Percentiles rank a stretch among this genome's conserved stretches.
These are phyloP conservation scores for Urocynchramus pylzowi DNA, from an alignment of 2,113 vertebrate species.

Conservation along the genomic window DNA sequence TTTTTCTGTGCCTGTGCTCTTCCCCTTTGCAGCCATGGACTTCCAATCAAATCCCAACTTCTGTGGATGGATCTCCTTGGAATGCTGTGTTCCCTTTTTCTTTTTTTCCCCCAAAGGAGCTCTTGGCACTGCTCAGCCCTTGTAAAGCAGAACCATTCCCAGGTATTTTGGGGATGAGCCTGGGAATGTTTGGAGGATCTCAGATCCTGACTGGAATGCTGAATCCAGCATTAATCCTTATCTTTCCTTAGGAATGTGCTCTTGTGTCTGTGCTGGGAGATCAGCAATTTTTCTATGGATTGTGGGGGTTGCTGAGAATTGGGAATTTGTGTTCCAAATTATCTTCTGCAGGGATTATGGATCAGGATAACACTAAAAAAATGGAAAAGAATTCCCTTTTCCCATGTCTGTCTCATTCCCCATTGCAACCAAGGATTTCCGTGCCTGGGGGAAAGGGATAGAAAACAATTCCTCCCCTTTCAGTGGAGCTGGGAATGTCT, in stretches of 20 bases:
- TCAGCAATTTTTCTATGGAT: fast-evolving
- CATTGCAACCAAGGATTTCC: background rate
- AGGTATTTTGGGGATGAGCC: background rate
- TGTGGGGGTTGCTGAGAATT: background rate
- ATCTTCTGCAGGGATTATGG: no score
- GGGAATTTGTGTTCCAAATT: background rate
- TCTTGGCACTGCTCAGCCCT: background rate
- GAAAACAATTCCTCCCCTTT: background rate
- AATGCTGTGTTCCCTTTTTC: background rate
- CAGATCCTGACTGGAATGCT: background rate
- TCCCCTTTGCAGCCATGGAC: no score
- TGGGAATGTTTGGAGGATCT: background rate
- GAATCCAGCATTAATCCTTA: background rate
- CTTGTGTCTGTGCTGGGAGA: fast-evolving
- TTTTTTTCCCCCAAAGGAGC: no score
- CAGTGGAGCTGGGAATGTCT: background rate
- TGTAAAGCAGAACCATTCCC: background rate
- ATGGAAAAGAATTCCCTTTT: background rate
- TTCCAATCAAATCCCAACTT: background rate
- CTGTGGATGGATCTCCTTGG: background rate
- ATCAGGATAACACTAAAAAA: background rate
- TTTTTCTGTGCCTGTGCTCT: no score
- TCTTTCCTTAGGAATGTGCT: background rate
- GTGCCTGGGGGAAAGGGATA: background rate
- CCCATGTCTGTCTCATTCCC: fast-evolving